These are phyloP conservation scores for Nesometra sesokonis DNA, from an alignment of 35 echinoderm and acorn worm genomes.

Conservation along the genomic window DNA sequence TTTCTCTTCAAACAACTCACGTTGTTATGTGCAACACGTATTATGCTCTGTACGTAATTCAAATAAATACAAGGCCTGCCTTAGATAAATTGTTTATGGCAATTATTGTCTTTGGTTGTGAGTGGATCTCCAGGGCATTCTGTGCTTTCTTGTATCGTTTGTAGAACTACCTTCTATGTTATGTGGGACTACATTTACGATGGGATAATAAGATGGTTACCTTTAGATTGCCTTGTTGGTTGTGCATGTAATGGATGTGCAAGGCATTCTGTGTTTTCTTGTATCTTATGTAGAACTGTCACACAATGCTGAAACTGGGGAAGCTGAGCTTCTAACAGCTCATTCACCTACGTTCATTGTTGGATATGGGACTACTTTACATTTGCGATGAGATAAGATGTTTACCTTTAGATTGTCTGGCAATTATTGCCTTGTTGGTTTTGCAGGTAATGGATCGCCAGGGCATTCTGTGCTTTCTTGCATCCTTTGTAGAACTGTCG, in stretches of 20 bases:
- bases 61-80: no score
- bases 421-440: conserved; percentile 29
- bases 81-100: not conserved
- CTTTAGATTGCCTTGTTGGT: conserved; percentile 20
- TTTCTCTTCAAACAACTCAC: no score
- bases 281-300: conserved; percentile 45
- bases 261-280: conserved; percentile 65
- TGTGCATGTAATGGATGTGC: conserved; percentile 42
- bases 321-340: no score
- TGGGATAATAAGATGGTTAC: not conserved
- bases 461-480: conserved; percentile 67
- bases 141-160: conserved; percentile 79
- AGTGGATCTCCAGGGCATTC: conserved; percentile 53
- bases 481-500: conserved; percentile 50
- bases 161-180: no score
- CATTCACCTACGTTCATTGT: no score
- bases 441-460: conserved; percentile 41
- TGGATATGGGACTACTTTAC: no score
- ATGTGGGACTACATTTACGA: no score
- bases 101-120: conserved; percentile 29
- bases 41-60: no score
- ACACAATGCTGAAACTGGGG: no score
- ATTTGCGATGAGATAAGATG: no score
- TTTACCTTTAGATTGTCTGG: not conserved
- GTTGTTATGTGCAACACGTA: no score